Evolutionary conservation across 2,113 vertebrate species (phyloP), one percentile per base, ranked within the genome.

Genomic region (Protobothrops flavoviridis): DNA sequence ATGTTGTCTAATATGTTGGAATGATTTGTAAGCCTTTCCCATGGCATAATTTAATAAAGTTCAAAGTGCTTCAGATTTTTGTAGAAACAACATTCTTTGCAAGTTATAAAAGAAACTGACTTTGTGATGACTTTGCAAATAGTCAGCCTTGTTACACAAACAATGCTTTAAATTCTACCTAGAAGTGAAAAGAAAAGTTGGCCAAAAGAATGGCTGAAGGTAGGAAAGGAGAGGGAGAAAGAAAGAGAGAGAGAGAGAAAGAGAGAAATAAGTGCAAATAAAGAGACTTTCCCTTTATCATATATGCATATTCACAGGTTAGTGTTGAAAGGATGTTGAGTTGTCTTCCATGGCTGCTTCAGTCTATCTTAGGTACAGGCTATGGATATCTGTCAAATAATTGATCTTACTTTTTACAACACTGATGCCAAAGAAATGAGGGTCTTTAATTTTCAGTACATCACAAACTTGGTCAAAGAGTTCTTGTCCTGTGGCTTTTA

Each of bases 401-500:
- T 94, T 97, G n/a, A 90, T 94, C 93, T 98, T 97, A 99, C 99
- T 98, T 96, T 97, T 98, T 93, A 99, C 97, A 94, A 99, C 96
- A 29, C 98, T 99, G 94, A 99, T 97, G 94, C 99, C 98, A 93
- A 99, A 99, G 96, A 99, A 98, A 97, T 98, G 98, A 92, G 98
- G 96, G 89, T 99, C 98, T 96, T 98, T 98, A 95, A 99, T 97
- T 96, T 98, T 97, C 74, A 98, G 96, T 94, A 95, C 91, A 92
- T 98, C 98, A 12, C 98, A 98, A 89, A 98, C 98, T 90, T 96
- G 97, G 91, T 97, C 97, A 93, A 99, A 98, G 94, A 99, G 98
- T 94, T 99, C 98, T 87, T 98, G 98, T 33, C 98, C 98, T 0
- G 98, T 98, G 93, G 98, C 98, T 97, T 98, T 98, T 87, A 98